These are phyloP conservation scores for Xiphias gladius DNA, from an alignment of 2,113 vertebrate genomes.

Conservation along the genomic window DNA sequence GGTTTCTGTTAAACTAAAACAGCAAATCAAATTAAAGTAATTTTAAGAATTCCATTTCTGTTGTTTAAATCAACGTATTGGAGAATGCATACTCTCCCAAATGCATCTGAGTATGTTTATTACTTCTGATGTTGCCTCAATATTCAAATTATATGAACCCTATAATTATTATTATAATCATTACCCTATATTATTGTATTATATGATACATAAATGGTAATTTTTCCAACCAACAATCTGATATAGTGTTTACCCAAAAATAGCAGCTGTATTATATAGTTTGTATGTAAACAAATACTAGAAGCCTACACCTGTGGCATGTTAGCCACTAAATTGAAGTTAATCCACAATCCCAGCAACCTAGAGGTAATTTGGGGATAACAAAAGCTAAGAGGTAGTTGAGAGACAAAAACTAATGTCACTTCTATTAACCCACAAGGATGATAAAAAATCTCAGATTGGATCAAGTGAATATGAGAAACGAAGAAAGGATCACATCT, in stretches of 20 bases:
- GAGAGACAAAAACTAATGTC: neutral
- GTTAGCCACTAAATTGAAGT: neutral
- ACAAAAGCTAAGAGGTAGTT: neutral
- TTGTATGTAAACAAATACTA: neutral
- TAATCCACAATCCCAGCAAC: no score
- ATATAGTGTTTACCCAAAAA: no score
- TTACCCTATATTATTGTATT: no score
- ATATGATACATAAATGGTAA: no score
- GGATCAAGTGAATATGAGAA: slow-evolving; percentile 84
- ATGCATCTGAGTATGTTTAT: neutral
- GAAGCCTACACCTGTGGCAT: neutral
- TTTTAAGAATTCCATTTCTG: no score
- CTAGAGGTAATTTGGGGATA: neutral
- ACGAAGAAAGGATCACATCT: slow-evolving; percentile 95
- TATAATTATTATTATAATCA: no score
- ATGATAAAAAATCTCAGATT: slow-evolving; percentile 78
- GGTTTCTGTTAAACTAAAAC: no score
- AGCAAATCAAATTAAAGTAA: no score
- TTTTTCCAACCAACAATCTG: no score
- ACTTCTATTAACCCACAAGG: slow-evolving; percentile 61
- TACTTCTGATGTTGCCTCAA: no score
- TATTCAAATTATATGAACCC: no score
- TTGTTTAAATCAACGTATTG: slow-evolving; percentile 31
- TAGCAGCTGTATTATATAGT: neutral
- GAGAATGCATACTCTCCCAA: slow-evolving; percentile 13